Evolutionary conservation across 2,888 invertebrate species (phyloP), one percentile per base, ranked within the genome.

Genomic region (Lamproptera curius): DNA sequence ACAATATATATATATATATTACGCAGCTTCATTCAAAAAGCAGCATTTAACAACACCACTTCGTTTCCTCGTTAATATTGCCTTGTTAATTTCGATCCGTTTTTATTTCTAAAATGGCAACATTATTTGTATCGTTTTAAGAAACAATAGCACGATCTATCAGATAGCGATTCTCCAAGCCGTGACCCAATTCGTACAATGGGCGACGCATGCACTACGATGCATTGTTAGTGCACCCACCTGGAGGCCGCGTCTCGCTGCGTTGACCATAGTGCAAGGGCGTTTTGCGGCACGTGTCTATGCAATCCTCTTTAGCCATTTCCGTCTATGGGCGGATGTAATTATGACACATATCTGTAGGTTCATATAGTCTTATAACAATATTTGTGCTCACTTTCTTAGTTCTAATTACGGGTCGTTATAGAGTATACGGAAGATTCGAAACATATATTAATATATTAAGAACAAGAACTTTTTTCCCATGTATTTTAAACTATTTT

Each of bases 201-300:
- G 48, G 51, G 50, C 52, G 49, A 51, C 44, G 50, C 47, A 48
- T 36, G 34, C 16, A 42, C 55, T 42, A 45, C 47, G 55, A 53
- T 52, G 65, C 59, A 62, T 58, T 55, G 51, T 56, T 62, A 64
- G 61, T 61, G 57, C 58, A 41, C 8, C 51, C 56, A 58, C 59
- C 58, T 61, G 53, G 54, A 54, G 56, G 54, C 11, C 52, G 54
- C 56, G 61, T 58, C 58, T 54, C 64, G 61, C 61, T 63, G 65
- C 61, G 56, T 46, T 56, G 60, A 28, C 52, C 61, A 54, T 51
- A 42, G 53, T 36, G 57, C 62, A 70, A 71, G 71, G 70, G 63
- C 71, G 62, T 55, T 53, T 54, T 53, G 45, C 43, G 55, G 46
- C 49, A 49, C 44, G 43, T 46, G 49, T 43, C 40, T 28, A 2